Base-by-base conservation (phyloP, 2,113 vertebrate species). In the Lepus timidus region DNA sequence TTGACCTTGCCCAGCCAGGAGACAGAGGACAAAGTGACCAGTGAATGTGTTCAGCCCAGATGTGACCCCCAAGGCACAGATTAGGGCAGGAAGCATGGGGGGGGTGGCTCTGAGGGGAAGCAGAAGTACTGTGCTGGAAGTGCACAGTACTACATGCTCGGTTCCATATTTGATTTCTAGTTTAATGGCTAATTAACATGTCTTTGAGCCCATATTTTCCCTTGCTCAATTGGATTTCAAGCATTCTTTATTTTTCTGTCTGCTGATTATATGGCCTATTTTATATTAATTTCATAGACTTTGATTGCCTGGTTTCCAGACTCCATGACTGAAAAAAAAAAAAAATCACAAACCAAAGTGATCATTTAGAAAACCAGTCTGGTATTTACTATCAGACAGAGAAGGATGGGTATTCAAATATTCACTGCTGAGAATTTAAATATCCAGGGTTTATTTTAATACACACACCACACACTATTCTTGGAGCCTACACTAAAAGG, bases 331-430 rank as follows among this genome's bases (percentile, higher is more conserved):
- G 31, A 95, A 94, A 27, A 74, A 86, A 33, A 33, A 33, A 33
- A 95, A 93, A 80, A 93, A 80, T 85, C 64, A 67, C 80, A 90
- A 81, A 71, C 65, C 80, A 93, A 91, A 83, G 20, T 71, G 51
- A 89, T 83, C 52, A 82, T 52, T 84, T 91, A 86, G 65, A 85
- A 94, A 91, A 67, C 61, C 84, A 86, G 36, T 23, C 80, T 91
- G 22, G 29, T 67, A 31, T 94, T 95, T 84, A 84, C 55, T 92
- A 80, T 90, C 71, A 73, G 75, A 55, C 25, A 90, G 39, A 86
- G 10, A 71, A 25, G 68, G 44, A 80, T 10, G 20, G 14, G n/a
- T 52, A 89, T 91, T 84, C 55, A 91, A 94, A 80, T 49, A 25
- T 33, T 81, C 78, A 80, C 20, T 90, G 23, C 74, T 89, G 55